Conservation (phyloP, 2,113 vertebrate genomes). For the Mormyrus iriodes region DNA sequence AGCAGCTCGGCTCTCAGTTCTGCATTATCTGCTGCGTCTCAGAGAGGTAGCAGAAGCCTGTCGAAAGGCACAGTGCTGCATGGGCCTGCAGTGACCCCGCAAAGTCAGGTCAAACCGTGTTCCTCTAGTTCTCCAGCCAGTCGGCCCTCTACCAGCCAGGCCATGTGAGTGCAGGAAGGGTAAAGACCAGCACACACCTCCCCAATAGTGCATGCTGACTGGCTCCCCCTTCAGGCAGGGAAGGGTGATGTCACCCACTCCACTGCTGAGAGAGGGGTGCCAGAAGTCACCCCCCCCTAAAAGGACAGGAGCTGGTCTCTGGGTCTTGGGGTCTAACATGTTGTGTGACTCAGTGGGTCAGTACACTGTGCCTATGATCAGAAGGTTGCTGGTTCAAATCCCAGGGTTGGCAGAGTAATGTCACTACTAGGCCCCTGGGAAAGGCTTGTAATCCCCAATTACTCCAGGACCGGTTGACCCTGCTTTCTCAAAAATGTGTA, state of each 20-base stretch:
- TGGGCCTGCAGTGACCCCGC: not conserved
- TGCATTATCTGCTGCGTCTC: not conserved
- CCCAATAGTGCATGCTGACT: not conserved
- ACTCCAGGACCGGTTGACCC: not conserved
- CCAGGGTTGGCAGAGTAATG: not conserved
- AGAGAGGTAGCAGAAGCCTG: not conserved
- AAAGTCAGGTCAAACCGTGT: not conserved
- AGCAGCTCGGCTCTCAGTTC: not conserved
- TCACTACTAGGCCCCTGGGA: not conserved
- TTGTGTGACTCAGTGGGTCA: not conserved
- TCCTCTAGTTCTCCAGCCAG: not conserved
- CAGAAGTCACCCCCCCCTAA: not conserved
- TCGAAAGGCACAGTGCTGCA: not conserved
- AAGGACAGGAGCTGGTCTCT: not conserved
- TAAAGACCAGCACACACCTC: not conserved
- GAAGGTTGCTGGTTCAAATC: not conserved
- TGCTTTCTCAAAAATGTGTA: not conserved
- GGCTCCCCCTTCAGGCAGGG: not conserved
- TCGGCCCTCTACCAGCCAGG: not conserved
- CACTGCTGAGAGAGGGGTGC: not conserved
- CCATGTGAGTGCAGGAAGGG: not conserved
- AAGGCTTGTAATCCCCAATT: not conserved
- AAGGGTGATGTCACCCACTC: not conserved
- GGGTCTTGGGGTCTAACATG: not conserved
- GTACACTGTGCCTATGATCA: not conserved